Conservation (phyloP, 2,113 vertebrate species). For the Halcyon malimbica region DNA sequence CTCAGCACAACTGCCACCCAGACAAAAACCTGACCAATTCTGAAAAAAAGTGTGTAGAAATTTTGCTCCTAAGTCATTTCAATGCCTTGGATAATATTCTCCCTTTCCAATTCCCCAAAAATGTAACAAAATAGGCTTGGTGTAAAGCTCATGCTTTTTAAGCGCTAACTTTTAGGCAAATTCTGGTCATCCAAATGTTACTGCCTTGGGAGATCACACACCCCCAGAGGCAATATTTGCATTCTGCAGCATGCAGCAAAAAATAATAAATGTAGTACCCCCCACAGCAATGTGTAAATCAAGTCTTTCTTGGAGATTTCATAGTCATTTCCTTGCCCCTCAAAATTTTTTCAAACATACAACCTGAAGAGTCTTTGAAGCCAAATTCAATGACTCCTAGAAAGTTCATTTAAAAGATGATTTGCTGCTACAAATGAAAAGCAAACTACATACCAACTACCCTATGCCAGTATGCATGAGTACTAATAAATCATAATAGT, state of each 20-base stretch:
- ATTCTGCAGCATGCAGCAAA: background rate
- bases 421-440: background rate
- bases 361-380: background rate
- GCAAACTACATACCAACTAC: background rate
- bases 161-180: background rate
- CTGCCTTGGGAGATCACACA: background rate
- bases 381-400: background rate
- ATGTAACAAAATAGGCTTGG: background rate
- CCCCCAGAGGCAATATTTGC: background rate
- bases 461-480: fast-evolving
- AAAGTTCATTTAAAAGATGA: background rate
- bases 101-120: background rate
- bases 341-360: background rate
- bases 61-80: background rate
- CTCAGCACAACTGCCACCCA: background rate
- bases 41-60: background rate
- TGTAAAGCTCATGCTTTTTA: background rate
- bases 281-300: background rate
- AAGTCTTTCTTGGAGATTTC: background rate
- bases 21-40: background rate
- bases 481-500: background rate
- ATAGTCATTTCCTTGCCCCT: background rate
- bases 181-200: background rate
- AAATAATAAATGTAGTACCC: background rate
- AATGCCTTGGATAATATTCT: background rate